These are phyloP conservation scores for Drosophila navojoa DNA, from an alignment of 1,140 invertebrate genomes.

Conservation along the genomic window DNA sequence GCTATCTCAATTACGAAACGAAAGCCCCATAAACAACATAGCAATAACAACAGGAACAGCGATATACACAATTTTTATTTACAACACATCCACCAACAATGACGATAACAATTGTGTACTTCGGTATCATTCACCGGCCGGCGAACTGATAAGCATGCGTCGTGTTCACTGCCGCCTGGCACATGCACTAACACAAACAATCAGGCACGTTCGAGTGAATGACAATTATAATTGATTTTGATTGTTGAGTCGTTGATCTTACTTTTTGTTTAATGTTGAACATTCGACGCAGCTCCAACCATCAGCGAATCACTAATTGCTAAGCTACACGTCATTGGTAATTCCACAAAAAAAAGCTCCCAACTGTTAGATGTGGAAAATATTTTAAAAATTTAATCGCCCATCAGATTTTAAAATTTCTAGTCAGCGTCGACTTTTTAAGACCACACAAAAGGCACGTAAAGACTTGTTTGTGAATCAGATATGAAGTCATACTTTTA, in stretches of 20 bases:
- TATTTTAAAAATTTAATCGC: too few species aligned
- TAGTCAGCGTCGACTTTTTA: neutral
- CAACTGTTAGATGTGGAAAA: neutral
- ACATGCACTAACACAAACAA: constrained; percentile 7
- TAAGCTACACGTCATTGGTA: constrained; percentile 59
- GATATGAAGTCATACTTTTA: too few species aligned
- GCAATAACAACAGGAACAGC: neutral
- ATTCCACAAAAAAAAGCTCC: constrained; percentile 9
- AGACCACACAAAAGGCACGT: neutral
- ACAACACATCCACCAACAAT: constrained; percentile 45
- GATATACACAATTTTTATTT: constrained; percentile 53
- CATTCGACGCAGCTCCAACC: constrained; percentile 22
- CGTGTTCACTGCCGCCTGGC: neutral
- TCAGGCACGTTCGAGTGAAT: constrained; percentile 15
- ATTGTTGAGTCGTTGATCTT: constrained; percentile 54
- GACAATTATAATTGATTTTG: constrained; percentile 48
- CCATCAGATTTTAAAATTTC: neutral
- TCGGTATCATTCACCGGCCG: constrained; percentile 63
- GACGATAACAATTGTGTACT: constrained; percentile 40
- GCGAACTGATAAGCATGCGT: constrained; percentile 67
- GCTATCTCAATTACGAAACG: constrained; percentile 18
- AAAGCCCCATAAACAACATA: constrained; percentile 36
- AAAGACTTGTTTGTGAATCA: too few species aligned
- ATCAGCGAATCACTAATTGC: constrained; percentile 34
- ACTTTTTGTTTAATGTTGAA: constrained; percentile 24